Conservation (phyloP, 1,140 invertebrate genomes). For the Rhynchophorus ferrugineus region DNA sequence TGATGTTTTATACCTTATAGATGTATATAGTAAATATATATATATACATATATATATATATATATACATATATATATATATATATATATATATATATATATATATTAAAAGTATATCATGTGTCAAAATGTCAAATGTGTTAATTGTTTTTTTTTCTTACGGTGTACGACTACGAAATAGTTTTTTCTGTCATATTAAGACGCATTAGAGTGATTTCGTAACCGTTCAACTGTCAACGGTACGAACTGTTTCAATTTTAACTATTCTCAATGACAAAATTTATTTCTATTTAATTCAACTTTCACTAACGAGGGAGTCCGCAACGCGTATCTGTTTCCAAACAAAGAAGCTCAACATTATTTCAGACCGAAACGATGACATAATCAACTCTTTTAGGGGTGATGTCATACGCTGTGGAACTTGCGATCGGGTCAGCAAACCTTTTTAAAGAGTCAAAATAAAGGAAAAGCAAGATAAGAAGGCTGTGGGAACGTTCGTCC, state of each 20-base stretch:
- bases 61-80: no score
- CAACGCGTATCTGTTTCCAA: neutral
- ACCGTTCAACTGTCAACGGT: neutral
- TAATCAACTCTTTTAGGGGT: conserved; percentile 17
- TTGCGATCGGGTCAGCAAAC: conserved; percentile 16
- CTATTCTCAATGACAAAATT: neutral
- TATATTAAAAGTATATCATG: no score
- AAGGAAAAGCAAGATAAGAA: no score
- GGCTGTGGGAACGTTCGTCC: no score
- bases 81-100: no score
- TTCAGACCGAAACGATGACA: conserved; percentile 10
- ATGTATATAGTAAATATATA: no score
- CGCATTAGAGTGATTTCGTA: neutral
- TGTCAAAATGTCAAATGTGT: no score
- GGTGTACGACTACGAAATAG: no score
- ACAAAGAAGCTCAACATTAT: conserved; percentile 12
- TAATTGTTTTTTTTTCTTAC: no score
- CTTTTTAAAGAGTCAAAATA: conserved; percentile 4
- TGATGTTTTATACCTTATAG: no score
- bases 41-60: no score
- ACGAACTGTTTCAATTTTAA: neutral
- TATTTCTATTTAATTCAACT: conserved; percentile 1
- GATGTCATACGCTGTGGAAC: conserved; percentile 15
- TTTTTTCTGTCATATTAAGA: neutral
- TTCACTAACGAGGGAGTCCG: conserved; percentile 5